Percentiles rank a stretch among this genome's conserved stretches.
Evolutionary conservation across 2,113 vertebrate species (phyloP).

Genomic region (Melanerpes formicivorus): DNA sequence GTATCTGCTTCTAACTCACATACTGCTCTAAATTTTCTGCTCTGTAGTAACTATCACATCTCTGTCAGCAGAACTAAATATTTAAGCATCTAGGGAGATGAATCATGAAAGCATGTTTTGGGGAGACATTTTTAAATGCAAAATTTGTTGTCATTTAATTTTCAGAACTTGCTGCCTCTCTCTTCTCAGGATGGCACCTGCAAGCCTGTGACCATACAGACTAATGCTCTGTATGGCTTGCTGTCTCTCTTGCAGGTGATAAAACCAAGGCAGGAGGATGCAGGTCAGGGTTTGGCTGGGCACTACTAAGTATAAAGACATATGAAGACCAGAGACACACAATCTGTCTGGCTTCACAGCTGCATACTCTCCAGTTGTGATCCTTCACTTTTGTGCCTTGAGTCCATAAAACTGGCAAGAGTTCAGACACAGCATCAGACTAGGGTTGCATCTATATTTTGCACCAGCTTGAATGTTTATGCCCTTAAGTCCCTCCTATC

Average conservation of each 20-base stretch:
- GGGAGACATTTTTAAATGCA: slow-evolving; percentile 24
- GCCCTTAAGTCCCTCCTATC: not conserved
- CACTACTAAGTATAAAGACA: not conserved
- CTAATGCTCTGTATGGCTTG: not conserved
- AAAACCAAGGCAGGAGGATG: not conserved
- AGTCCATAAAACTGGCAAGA: not conserved
- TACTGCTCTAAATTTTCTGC: slow-evolving; percentile 30
- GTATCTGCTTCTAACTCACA: slow-evolving; percentile 47
- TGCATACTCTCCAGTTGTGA: not conserved
- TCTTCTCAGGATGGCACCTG: not conserved
- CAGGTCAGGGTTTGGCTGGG: not conserved
- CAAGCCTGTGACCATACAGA: not conserved
- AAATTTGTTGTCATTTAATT: slow-evolving; percentile 45
- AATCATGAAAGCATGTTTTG: slow-evolving; percentile 41
- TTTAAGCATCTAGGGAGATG: slow-evolving; percentile 52
- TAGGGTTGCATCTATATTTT: not conserved
- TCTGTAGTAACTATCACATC: slow-evolving; percentile 31
- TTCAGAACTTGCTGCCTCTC: not conserved
- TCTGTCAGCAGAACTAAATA: slow-evolving; percentile 51
- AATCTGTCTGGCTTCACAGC: not conserved
- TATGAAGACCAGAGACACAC: not conserved
- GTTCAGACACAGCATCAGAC: not conserved
- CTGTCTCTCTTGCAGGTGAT: not conserved
- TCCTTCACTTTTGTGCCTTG: not conserved
- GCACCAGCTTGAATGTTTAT: fast-evolving